phyloP scores from a whole-genome alignment of 2,113 vertebrate genomes.

The Nematolebias whitei region DNA sequence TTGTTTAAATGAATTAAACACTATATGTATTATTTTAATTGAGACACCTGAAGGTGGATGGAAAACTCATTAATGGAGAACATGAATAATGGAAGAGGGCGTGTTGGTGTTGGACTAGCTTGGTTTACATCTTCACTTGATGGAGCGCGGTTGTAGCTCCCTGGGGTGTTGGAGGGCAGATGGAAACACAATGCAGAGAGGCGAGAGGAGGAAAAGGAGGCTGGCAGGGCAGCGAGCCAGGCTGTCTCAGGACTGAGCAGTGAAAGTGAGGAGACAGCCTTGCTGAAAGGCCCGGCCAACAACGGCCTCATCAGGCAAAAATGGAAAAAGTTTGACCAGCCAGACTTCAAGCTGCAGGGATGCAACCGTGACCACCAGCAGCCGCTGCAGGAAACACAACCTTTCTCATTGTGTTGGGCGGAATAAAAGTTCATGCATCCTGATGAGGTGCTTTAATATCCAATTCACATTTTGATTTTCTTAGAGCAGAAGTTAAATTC shows the following conservation, averaged over 20 bases:
- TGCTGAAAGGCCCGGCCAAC: slow-evolving; percentile 47
- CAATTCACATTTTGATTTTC: background rate
- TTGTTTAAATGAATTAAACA: slow-evolving; percentile 58
- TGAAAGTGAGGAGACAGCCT: slow-evolving; percentile 76
- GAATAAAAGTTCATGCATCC: slow-evolving; percentile 41
- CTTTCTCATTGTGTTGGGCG: slow-evolving; percentile 44
- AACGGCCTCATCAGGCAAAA: slow-evolving; percentile 76
- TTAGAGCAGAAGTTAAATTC: too few species aligned
- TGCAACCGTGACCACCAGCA: slow-evolving; percentile 32
- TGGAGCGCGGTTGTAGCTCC: slow-evolving; percentile 37
- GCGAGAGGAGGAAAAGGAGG: slow-evolving; percentile 32
- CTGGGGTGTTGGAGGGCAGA: background rate
- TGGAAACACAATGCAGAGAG: slow-evolving; percentile 40
- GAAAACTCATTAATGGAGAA: slow-evolving; percentile 80
- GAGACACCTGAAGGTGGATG: slow-evolving; percentile 71
- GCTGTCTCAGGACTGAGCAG: slow-evolving; percentile 42
- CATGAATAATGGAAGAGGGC: slow-evolving; percentile 80
- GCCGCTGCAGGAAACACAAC: slow-evolving; percentile 55
- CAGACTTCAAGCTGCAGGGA: slow-evolving; percentile 43
- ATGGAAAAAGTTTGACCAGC: slow-evolving; percentile 73
- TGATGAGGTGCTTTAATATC: slow-evolving; percentile 39
- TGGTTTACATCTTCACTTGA: slow-evolving; percentile 75
- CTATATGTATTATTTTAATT: slow-evolving; percentile 61
- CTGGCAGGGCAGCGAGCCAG: slow-evolving; percentile 54
- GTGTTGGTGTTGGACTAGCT: slow-evolving; percentile 70